Base-by-base conservation (phyloP, 2,113 vertebrate species). In the Lichenostomus cassidix region DNA sequence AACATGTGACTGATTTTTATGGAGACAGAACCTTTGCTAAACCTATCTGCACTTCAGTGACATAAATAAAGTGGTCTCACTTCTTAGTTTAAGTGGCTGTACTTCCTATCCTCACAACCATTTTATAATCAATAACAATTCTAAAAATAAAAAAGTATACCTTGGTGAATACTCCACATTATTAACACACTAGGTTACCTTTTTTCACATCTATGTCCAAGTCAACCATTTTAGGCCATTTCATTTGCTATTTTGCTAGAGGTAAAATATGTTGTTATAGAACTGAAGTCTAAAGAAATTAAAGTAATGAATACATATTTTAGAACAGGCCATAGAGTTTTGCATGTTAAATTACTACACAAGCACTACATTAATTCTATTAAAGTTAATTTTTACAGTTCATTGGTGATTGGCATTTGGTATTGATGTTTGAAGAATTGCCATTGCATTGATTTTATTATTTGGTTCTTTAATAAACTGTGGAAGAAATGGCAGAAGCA, bases 301-400 rank as follows among this genome's bases (percentile, higher is more conserved):
- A 50, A 89, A 91, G 42, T 47, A 90, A 92, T 82, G 49, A 91
- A 95, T 62, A 81, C 44, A 50, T 76, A 64, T 91, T 97, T 96
- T 83, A 92, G 75, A 93, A 83, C 49, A 89, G 55, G 46, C 58
- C 76, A 86, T 67, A 87, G 56, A 90, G 60, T 85, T 94, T 93
- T 92, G 55, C 89, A 90, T 47, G 77, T 87, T 95, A 89, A 90
- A 60, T 11, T 15, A 79, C 64, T 77, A 89, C 41, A 75, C 62
- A 79, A 94, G 81, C 42, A 93, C 55, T 93, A 69, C 68, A 86
- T 90, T 93, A 92, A 92, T 83, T 42, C 71, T 86, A 94, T 92
- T 94, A 91, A 90, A 95, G 63, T 53, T 69, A 96, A 90, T 91
- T 95, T 96, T 97, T 96, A 83, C 93, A 91, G 84, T 75, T 96